A percentile compares a stretch with the other conserved stretches of the same genome.
Evolutionary conservation across 2,797 vertebrate species (phyloP).

Genomic region (Microchirus variegatus): DNA sequence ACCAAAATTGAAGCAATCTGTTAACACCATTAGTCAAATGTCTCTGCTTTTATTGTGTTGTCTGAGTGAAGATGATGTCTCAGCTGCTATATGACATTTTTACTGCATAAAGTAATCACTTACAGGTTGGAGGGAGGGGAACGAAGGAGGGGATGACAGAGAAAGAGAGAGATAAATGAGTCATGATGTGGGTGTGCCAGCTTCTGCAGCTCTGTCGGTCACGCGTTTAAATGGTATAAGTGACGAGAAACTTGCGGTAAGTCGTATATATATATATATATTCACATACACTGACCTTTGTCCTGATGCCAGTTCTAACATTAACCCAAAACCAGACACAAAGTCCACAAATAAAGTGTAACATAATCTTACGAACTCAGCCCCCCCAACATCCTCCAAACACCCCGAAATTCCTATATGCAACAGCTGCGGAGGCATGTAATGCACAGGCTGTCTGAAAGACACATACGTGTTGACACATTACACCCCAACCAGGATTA

Average conservation of each 20-base stretch:
- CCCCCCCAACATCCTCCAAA: background rate
- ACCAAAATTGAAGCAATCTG: no score
- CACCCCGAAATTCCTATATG: background rate
- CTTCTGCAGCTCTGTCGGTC: background rate
- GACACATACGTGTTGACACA: background rate
- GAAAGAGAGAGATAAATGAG: no score
- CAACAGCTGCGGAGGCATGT: background rate
- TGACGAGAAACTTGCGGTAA: background rate
- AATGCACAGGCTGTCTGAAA: background rate
- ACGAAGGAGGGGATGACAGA: no score
- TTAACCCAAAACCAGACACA: no score
- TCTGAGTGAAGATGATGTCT: no score
- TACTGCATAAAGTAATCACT: conserved; percentile 7
- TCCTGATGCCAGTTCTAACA: background rate
- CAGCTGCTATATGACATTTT: conserved; percentile 17
- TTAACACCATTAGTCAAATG: no score
- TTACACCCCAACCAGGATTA: background rate
- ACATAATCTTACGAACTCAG: no score
- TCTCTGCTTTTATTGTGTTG: background rate
- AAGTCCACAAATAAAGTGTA: background rate
- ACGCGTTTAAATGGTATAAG: background rate
- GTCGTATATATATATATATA: no score
- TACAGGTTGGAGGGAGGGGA: background rate
- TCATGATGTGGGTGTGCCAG: no score
- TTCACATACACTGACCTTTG: background rate